These are phyloP conservation scores for Pseudolycoriella hygida DNA, from an alignment of 2,888 invertebrate species.

Conservation along the genomic window DNA sequence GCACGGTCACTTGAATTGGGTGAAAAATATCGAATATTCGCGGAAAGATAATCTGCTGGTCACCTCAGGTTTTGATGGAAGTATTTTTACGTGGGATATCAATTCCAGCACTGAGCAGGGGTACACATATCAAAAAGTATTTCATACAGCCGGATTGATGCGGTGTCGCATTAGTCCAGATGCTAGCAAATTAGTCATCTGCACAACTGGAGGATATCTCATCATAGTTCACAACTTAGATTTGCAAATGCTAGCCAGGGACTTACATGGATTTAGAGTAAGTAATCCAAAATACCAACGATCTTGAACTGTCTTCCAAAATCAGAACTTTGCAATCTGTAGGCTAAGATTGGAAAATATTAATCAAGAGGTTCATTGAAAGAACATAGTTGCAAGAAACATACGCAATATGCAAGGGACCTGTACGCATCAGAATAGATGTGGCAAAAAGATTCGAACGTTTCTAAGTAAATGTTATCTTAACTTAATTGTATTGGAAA, in stretches of 20 bases:
- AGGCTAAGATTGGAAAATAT: background rate
- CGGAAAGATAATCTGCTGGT: slow-evolving; percentile 66
- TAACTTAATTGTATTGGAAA: no score
- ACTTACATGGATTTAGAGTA: slow-evolving; percentile 73
- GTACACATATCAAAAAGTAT: slow-evolving; percentile 61
- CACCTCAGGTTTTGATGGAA: slow-evolving; percentile 85
- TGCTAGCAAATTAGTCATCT: slow-evolving; percentile 72
- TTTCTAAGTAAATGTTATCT: no score
- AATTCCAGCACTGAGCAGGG: slow-evolving; percentile 68
- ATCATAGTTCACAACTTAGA: slow-evolving; percentile 80
- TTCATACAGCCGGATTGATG: slow-evolving; percentile 53
- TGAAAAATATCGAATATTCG: slow-evolving; percentile 89
- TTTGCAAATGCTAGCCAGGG: slow-evolving; percentile 56
- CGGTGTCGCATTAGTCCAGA: slow-evolving; percentile 75
- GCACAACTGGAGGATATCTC: slow-evolving; percentile 78
- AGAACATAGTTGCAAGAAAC: no score
- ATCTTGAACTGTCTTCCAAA: background rate
- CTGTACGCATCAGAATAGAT: no score
- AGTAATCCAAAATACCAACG: slow-evolving; percentile 11
- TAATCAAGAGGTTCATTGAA: no score
- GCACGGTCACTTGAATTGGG: slow-evolving; percentile 86
- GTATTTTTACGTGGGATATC: slow-evolving; percentile 87
- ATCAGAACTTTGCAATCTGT: background rate
- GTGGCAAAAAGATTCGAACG: no score
- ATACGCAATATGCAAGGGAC: no score